Evolutionary conservation across 2,113 vertebrate species (phyloP).

Genomic region (Chiloscyllium plagiosum): DNA sequence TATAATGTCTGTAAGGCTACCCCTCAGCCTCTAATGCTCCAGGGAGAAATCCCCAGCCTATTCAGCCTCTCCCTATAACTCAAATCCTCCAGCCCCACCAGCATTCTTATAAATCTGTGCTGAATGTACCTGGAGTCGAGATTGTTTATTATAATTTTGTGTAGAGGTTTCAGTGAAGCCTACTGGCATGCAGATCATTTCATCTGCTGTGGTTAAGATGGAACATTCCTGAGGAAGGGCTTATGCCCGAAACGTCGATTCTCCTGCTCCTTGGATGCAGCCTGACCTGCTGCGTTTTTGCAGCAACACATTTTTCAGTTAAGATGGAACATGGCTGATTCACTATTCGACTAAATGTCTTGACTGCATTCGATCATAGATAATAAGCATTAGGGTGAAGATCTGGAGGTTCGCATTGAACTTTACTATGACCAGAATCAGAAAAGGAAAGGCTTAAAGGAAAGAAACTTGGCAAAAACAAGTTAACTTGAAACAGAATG

Average conservation of each 20-base stretch:
- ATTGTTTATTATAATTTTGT: neutral
- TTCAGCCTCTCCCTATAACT: too few relatives aligned
- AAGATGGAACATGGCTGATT: conserved; percentile 42
- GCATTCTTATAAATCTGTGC: neutral
- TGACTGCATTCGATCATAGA: conserved; percentile 43
- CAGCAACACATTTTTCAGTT: neutral
- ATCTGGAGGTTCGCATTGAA: conserved; percentile 15
- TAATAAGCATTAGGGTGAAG: neutral
- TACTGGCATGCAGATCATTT: neutral
- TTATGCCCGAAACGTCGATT: too few relatives aligned
- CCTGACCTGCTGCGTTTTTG: too few relatives aligned
- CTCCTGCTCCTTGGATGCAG: too few relatives aligned
- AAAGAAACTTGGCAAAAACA: neutral
- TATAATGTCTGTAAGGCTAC: too few relatives aligned
- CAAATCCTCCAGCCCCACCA: too few relatives aligned
- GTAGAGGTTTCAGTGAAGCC: neutral
- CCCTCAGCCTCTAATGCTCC: too few relatives aligned
- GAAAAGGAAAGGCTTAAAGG: neutral
- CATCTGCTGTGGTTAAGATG: neutral
- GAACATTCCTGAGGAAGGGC: conserved; percentile 37
- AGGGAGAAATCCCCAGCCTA: too few relatives aligned
- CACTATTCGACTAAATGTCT: conserved; percentile 46
- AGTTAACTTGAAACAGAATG: neutral
- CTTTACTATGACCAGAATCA: neutral
- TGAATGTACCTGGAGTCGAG: neutral